phyloP scores from a whole-genome alignment of 2,888 invertebrate species.

The Andrena flavipes region DNA sequence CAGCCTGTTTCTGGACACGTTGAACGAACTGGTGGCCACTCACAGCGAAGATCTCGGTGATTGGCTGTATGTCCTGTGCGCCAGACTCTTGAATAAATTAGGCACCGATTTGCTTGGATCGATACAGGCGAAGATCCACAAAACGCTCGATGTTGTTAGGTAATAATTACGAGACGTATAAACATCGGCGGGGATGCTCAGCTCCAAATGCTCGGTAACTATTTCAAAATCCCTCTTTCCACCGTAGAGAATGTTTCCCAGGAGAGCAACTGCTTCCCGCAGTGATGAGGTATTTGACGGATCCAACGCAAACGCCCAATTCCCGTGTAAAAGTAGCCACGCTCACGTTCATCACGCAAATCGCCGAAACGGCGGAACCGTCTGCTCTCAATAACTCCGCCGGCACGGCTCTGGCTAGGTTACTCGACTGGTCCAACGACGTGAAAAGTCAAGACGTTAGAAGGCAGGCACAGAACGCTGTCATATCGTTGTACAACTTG shows the following conservation, averaged over 20 bases:
- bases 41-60: conserved; percentile 95
- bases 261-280: conserved; percentile 87
- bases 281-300: conserved; percentile 91
- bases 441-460: conserved; percentile 90
- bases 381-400: conserved; percentile 79
- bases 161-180: conserved; percentile 74
- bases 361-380: conserved; percentile 89
- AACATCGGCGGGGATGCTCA: too few relatives aligned
- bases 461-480: conserved; percentile 88
- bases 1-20: conserved; percentile 96
- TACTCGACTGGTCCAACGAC: conserved; percentile 87
- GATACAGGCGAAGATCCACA: conserved; percentile 95
- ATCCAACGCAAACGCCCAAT: conserved; percentile 97
- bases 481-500: conserved; percentile 95
- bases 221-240: neutral
- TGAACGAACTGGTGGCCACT: conserved; percentile 94
- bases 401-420: conserved; percentile 79
- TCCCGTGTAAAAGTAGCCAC: conserved; percentile 92
- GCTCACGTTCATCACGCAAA: conserved; percentile 88
- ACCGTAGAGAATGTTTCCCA: conserved; percentile 87
- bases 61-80: conserved; percentile 97
- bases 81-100: conserved; percentile 94
- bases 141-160: conserved; percentile 92
- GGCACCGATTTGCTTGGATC: conserved; percentile 97
- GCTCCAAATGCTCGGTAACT: neutral